These are phyloP conservation scores for Mesitornis unicolor DNA, from an alignment of 2,113 vertebrate genomes.

Conservation along the genomic window DNA sequence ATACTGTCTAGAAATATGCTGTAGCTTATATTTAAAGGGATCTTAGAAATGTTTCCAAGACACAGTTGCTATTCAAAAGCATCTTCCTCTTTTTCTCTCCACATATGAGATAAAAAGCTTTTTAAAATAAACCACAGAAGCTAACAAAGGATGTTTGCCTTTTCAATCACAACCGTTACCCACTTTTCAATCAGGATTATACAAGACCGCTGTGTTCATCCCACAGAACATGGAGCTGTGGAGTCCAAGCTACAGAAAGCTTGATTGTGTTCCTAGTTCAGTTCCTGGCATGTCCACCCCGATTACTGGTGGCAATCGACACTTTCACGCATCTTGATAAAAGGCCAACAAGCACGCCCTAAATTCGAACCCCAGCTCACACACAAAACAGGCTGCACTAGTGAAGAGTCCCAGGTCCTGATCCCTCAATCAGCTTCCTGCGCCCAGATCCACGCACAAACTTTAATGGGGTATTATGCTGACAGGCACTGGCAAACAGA, in stretches of 20 bases:
- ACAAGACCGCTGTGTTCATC: neutral
- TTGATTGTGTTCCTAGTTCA: neutral
- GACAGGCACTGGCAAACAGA: neutral
- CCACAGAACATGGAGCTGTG: neutral
- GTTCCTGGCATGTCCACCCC: rapidly evolving
- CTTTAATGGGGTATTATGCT: neutral
- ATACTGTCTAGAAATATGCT: neutral
- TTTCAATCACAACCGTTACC: neutral
- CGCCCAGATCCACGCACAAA: neutral
- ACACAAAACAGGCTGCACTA: neutral
- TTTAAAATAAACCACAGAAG: neutral
- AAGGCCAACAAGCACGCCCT: neutral
- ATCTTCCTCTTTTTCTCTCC: neutral
- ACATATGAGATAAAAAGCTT: neutral
- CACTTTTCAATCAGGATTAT: neutral
- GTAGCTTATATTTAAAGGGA: slow-evolving; percentile 1
- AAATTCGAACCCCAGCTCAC: neutral
- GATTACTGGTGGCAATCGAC: neutral
- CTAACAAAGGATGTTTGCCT: neutral
- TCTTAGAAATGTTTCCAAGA: slow-evolving; percentile 8
- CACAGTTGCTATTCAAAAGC: neutral
- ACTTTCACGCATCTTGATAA: neutral
- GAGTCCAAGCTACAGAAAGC: neutral
- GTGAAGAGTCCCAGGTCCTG: neutral
- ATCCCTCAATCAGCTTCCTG: neutral